Evolutionary conservation across 2,113 vertebrate genomes (phyloP), one percentile per base, ranked within the genome.

Genomic region (Dendropsophus ebraccatus): DNA sequence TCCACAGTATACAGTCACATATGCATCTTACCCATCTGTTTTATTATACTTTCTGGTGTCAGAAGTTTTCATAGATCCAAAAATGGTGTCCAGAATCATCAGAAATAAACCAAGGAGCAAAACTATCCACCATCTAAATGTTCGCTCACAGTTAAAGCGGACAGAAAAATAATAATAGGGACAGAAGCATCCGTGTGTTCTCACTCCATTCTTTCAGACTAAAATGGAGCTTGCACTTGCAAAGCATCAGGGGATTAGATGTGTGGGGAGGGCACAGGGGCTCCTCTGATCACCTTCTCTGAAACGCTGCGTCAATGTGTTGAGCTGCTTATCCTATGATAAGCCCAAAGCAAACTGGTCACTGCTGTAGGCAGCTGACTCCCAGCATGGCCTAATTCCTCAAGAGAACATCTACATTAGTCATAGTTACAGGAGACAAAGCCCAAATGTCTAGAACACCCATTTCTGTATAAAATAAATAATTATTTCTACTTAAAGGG

Each of bases 321-420:
- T 92, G 90, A 96, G 94, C 93, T 91, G 95, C 95, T 95, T 95
- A 95, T 92, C 91, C 74, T 79, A 84, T 87, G 91, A 87, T 94
- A 95, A 95, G 88, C 90, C 78, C 81, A 87, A 90, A 87, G 90
- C 82, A 89, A 81, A 87, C 85, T 2, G 5, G 89, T 87, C 89
- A 90, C 65, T 85, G 87, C 75, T 62, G 86, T 88, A 88, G 88
- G 87, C 89, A 91, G 91, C 88, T 90, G 89, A 88, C 85, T 91
- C 87, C 85, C 86, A 87, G 87, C 76, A 87, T 83, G 87, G 78
- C 87, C 91, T 83, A 88, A 67, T 89, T 89, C 87, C 83, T 83
- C 84, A 83, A 88, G 37, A 72, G 75, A 60, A 86, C 67, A 47
- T 67, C 50, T 47, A 81, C 11, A 62, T 25, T 72, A 50, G 74